Evolutionary conservation across 1,140 invertebrate species (phyloP), one percentile per base, ranked within the genome.

Genomic region (Atta colombica): DNA sequence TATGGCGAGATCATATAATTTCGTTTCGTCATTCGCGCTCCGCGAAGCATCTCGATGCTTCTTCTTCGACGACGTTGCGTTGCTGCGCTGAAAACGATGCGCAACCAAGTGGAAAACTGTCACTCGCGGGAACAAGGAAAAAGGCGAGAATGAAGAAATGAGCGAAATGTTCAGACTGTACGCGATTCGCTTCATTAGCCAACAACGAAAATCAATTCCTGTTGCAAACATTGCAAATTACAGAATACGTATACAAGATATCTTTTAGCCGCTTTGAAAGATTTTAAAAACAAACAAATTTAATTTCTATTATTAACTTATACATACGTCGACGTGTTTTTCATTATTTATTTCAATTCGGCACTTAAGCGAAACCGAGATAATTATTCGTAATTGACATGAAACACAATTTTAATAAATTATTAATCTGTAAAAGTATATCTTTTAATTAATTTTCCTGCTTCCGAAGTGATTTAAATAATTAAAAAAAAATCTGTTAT

Each of bases 1-100:
- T 87, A 88, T 55, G 78, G 3, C 39, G 21, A 53, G 58, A n/a
- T 18, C 25, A 28, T 88, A 77, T 88, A 89, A 88, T 88, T 89
- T 88, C 58, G 60, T 85, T 77, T 89, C 80, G 77, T 72, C 78
- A 58, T 89, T 88, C 39, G 80, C 72, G 80, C 72, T 85, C 6
- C 31, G 66, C 81, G 60, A 45, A 84, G 55, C 85, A 77, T 82
- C 49, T 55, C 72, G 31, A 69, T 35, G 18, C 51, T 66, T 25
- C 12, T 7, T 18, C 21, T 21, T 69, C 21, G 66, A 18, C 75
- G 75, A 77, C 55, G 7, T 3, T 14, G 53, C 55, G 7, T 3
- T 14, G 25, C 25, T 21, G 53, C 16, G 78, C 35, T 84, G 86
- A 77, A 77, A 72, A 85, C 58, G 85, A 45, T 28, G 35, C 5